Evolutionary conservation across 2,797 vertebrate species (phyloP), one percentile per base, ranked within the genome.

Genomic region (Chrosomus eos): DNA sequence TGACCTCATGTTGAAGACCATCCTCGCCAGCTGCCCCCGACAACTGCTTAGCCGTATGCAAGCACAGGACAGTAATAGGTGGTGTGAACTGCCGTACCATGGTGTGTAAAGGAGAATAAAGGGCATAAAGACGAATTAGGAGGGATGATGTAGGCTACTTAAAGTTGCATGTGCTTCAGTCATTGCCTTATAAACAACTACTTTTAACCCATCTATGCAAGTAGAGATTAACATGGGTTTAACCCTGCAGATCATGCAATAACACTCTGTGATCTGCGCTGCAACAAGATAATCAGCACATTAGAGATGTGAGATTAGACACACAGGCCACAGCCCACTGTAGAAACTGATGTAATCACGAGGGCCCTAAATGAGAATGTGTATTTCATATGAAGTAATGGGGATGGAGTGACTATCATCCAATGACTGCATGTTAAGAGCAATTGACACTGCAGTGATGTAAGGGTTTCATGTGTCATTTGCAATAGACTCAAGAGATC

Each of bases 401-500:
- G 89, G 64, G 82, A 77, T 89, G 89, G 38, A 85, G 92, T 93
- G 91, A 92, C 92, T 74, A 88, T 84, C 72, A 90, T 89, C 82
- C 86, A 88, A 72, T 70, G 85, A 85, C 89, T 81, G 83, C 88
- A 92, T 87, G 86, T 92, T 87, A 90, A 89, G 90, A 90, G 92
- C 91, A 94, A 94, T 95, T 94, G 94, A 93, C 95, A 93, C 94
- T 91, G 90, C 93, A 91, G 94, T 95, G 94, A 95, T 91, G 93
- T 95, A 92, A 95, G 88, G 91, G 94, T 94, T 88, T 95, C 92
- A 64, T 88, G 82, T 95, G 89, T 92, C 91, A 31, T 84, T 89
- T 90, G 89, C 88, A 93, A 93, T 93, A 94, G 33, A 33, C n/a
- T 33, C 86, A 82, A 88, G 88, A 92, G 92, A 92, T 93, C 90